These are phyloP conservation scores for Narcine bancroftii DNA, from an alignment of 2,113 vertebrate genomes.

Conservation along the genomic window DNA sequence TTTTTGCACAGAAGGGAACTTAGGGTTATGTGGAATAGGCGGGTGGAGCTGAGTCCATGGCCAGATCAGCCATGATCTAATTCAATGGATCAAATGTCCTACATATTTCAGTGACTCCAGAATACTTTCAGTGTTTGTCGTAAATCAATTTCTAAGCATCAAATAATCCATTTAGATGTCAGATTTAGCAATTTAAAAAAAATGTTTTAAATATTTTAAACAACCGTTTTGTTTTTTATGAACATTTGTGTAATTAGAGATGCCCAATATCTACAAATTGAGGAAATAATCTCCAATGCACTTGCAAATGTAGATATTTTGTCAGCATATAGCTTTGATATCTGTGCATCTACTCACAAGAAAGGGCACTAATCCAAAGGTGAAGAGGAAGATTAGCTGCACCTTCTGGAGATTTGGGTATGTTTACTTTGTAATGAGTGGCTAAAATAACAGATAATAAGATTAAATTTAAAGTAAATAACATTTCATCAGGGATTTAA, in stretches of 20 bases:
- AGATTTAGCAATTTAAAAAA: too few relatives aligned
- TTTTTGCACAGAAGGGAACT: too few relatives aligned
- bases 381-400: neutral
- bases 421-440: neutral
- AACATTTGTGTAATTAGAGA: neutral
- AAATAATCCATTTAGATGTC: neutral
- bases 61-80: too few relatives aligned
- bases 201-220: too few relatives aligned
- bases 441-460: too few relatives aligned
- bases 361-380: neutral
- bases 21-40: too few relatives aligned
- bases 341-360: neutral
- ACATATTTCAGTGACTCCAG: too few relatives aligned
- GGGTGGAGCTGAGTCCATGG: too few relatives aligned
- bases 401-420: neutral
- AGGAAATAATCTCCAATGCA: neutral
- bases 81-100: too few relatives aligned
- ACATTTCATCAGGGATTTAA: too few relatives aligned
- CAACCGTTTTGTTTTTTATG: too few relatives aligned
- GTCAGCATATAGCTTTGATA: neutral
- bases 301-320: neutral
- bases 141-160: neutral
- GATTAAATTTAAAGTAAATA: too few relatives aligned
- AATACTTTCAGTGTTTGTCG: neutral
- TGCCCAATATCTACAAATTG: neutral